Percentiles rank a stretch among this genome's conserved stretches.
Evolutionary conservation across 30 jellyfish, hydroid and myxozoan genomes (phyloP).

Genomic region (Turritopsis rubra): DNA sequence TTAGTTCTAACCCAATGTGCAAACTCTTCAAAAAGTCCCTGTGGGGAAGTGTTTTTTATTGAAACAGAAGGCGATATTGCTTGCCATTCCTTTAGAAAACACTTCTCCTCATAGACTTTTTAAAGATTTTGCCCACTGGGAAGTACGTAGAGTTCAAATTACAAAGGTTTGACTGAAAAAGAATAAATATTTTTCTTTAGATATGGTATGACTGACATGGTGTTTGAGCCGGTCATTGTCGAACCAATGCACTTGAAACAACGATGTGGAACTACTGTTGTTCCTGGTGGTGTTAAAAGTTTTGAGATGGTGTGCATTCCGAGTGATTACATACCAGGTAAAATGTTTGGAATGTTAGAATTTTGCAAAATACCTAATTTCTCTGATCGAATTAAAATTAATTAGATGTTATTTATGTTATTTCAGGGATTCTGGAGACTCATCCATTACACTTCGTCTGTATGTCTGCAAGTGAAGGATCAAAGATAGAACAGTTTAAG

Average conservation of each 20-base stretch:
- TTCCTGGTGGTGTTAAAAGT: constrained; percentile 1
- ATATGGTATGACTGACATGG: constrained; percentile 53
- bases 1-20: too few relatives aligned
- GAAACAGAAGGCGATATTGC: too few relatives aligned
- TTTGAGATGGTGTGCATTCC: constrained; percentile 35
- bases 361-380: background rate
- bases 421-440: constrained; percentile 64
- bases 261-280: constrained; percentile 16
- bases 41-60: too few relatives aligned
- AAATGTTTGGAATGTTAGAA: background rate
- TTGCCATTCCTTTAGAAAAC: too few relatives aligned
- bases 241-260: constrained; percentile 56
- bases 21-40: too few relatives aligned
- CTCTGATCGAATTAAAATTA: background rate
- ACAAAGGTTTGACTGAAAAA: too few relatives aligned
- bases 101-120: too few relatives aligned
- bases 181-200: constrained; percentile 27
- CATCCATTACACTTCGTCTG: constrained; percentile 59
- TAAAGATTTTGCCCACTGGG: too few relatives aligned
- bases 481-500: constrained; percentile 43
- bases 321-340: constrained; percentile 66
- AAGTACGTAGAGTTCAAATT: too few relatives aligned
- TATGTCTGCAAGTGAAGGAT: constrained; percentile 79
- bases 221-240: constrained; percentile 56
- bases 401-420: background rate